These are phyloP conservation scores for Heterocephalus glaber DNA, from an alignment of 2,113 vertebrate genomes.

Conservation along the genomic window DNA sequence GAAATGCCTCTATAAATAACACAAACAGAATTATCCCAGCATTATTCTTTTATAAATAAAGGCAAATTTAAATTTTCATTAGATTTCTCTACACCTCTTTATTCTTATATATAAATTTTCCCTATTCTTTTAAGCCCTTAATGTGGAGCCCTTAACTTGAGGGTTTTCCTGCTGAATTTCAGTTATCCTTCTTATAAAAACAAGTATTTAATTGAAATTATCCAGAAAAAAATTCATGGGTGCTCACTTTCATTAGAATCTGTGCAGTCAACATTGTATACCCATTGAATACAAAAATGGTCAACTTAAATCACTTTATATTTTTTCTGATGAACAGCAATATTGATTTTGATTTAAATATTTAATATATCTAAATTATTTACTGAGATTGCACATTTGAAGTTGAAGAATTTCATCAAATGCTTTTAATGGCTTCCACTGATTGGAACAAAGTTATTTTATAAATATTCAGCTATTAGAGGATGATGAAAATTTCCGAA, in stretches of 20 bases:
- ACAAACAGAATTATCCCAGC: not conserved
- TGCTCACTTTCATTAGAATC: not conserved
- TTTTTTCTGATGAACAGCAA: not conserved
- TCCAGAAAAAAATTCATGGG: not conserved
- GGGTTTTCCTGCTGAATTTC: not conserved
- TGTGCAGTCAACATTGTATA: not conserved
- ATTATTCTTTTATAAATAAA: not conserved
- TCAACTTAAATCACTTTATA: not conserved
- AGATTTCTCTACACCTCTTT: rapidly evolving
- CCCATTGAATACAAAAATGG: not conserved
- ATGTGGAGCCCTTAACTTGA: not conserved
- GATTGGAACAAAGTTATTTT: conserved; percentile 47
- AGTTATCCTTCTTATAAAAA: not conserved
- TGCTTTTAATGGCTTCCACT: not conserved
- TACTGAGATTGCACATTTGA: not conserved
- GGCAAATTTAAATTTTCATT: not conserved
- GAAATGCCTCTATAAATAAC: not conserved
- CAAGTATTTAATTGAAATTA: conserved; percentile 11
- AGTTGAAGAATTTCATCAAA: not conserved
- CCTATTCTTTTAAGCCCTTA: not conserved
- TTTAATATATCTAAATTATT: conserved; percentile 43
- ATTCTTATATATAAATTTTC: not conserved
- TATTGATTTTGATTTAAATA: not conserved
- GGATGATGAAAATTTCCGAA: conserved; percentile 14
- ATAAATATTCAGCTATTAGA: conserved; percentile 47